Conservation (phyloP, 2,797 vertebrate genomes). For the Borostomias antarcticus region DNA sequence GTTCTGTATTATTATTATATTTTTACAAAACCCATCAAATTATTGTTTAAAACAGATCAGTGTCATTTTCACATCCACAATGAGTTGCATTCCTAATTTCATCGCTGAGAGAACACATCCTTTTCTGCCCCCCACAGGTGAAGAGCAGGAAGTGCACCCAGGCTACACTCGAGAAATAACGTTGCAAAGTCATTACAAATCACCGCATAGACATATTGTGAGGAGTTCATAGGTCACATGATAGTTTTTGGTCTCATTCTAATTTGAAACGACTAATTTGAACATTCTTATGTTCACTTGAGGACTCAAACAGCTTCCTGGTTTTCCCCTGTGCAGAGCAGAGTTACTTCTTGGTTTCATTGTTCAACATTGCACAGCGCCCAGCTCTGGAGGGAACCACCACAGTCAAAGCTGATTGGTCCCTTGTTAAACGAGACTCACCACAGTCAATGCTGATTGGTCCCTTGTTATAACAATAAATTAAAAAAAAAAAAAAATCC, state of each 20-base stretch:
- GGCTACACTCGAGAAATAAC: no score
- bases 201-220: no score
- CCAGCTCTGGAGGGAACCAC: constrained; percentile 39
- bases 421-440: constrained; percentile 13
- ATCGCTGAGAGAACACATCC: not conserved
- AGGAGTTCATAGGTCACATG: no score
- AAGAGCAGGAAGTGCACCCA: constrained; percentile 29
- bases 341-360: constrained; percentile 30
- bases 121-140: not conserved
- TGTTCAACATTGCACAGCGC: constrained; percentile 65
- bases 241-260: no score
- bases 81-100: not conserved
- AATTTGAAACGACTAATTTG: no score
- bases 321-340: no score
- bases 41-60: not conserved
- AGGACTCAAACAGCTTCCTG: no score
- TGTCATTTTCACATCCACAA: not conserved
- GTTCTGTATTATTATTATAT: no score
- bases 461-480: constrained; percentile 30
- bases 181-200: no score
- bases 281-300: no score
- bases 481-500: not conserved
- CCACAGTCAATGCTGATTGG: constrained; percentile 4
- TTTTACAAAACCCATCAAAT: no score
- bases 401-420: constrained; percentile 11